Base-by-base conservation (phyloP, 2,888 invertebrate genomes). In the Phyllotreta cruciferae region DNA sequence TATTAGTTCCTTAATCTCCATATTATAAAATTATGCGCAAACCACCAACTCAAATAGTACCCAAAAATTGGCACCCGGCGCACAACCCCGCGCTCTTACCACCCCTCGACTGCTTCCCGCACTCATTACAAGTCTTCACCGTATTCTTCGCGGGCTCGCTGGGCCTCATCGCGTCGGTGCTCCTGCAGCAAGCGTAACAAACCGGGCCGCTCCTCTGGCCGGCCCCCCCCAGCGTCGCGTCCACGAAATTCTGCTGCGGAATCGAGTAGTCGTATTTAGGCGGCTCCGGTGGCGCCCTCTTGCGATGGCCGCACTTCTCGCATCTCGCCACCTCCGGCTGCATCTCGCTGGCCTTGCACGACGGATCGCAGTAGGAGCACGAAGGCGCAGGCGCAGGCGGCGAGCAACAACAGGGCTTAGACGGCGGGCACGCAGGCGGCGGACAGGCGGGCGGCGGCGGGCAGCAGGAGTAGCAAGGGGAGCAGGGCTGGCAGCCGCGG, bases 381-480 rank as follows among this genome's bases (percentile, higher is more conserved):
- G 53, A 13, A 14, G 38, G 35, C 6, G 1, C 52, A 36, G 47
- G 24, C 1, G 3, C 8, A 10, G 35, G 10, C 6, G 62, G 57
- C n/a, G 42, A 24, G 38, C 53, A n/a, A 50, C 56, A 55, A 41
- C 57, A 50, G 8, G 44, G 34, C 8, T 62, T 52, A 39, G 60
- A 35, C n/a, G 41, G 1, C 14, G 41, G 39, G 8, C 24, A 44
- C 39, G 24, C 24, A 1, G 44, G 56, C 7, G 42, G 42, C 13
- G 13, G 6, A 8, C n/a, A 9, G 9, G 44, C 8, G 1, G 41
- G 10, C 10, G 35, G 35, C 10, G 55, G 14, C 24, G 24, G 24
- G 24, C 24, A 24, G 24, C 24, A 24, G 24, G 24, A 24, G 24
- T 24, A 24, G 42, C 38, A 11, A 4, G 55, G 39, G 10, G 14